Percentiles rank a stretch among this genome's conserved stretches.
These are phyloP conservation scores for Microcebus tavaratra DNA, from an alignment of 2,113 vertebrate genomes.

Conservation along the genomic window DNA sequence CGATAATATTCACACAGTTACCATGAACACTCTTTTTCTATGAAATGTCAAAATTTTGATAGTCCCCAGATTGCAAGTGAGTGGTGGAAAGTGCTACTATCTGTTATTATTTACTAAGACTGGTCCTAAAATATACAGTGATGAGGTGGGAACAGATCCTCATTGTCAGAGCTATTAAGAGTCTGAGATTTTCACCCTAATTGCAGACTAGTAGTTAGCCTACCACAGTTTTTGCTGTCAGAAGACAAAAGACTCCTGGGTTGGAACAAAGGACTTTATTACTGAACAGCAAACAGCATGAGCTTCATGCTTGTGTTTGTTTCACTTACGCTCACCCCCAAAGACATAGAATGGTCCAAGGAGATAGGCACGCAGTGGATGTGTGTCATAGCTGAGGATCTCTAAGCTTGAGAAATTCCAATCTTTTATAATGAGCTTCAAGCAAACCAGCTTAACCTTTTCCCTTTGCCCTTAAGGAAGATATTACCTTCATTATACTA, in stretches of 20 bases:
- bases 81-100: not conserved
- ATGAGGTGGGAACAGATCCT: not conserved
- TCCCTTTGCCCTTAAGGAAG: not conserved
- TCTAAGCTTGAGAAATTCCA: not conserved
- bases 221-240: not conserved
- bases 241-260: not conserved
- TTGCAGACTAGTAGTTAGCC: not conserved
- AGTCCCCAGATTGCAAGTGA: not conserved
- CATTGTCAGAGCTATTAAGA: not conserved
- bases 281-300: not conserved
- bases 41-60: constrained; percentile 23
- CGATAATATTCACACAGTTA: not conserved
- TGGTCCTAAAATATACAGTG: not conserved
- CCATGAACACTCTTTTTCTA: not conserved
- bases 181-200: not conserved
- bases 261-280: not conserved
- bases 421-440: constrained; percentile 1
- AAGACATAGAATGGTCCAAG: not conserved
- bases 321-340: not conserved
- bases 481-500: not conserved
- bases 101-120: not conserved
- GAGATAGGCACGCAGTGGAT: not conserved
- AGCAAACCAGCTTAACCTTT: not conserved
- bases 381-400: not conserved
- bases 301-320: not conserved